Evolutionary conservation across 2,797 vertebrate species (phyloP).

Genomic region (Microctenopoma steveboyesi): DNA sequence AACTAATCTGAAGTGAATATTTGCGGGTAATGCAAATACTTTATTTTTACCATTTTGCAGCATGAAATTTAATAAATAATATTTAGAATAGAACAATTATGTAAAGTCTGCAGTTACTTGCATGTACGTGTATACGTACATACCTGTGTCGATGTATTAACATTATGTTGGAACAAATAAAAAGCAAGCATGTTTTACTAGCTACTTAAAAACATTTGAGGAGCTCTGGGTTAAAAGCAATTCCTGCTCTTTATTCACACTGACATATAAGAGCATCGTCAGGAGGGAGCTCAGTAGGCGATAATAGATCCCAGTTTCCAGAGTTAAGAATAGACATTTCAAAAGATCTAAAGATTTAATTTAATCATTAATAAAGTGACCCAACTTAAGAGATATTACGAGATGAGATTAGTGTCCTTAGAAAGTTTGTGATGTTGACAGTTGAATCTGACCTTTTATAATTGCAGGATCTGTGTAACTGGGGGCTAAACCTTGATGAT

Average conservation of each 20-base stretch:
- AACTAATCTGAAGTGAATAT: too few relatives aligned
- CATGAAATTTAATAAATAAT: neutral
- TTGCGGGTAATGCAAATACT: too few relatives aligned
- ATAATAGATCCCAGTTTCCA: neutral
- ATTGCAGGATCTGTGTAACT: neutral
- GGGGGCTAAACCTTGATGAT: neutral
- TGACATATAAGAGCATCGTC: slow-evolving; percentile 23
- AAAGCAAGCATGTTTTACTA: neutral
- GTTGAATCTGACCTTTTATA: neutral
- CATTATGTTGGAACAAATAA: neutral
- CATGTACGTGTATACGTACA: too few relatives aligned
- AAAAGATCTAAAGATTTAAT: neutral
- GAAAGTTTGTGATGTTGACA: neutral
- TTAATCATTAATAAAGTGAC: neutral
- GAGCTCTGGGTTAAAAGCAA: neutral
- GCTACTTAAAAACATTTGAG: neutral
- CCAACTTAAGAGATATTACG: neutral
- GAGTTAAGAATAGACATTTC: neutral
- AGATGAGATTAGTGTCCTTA: neutral
- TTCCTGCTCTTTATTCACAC: neutral
- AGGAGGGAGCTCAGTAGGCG: neutral
- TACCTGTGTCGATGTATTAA: neutral
- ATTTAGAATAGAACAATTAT: neutral
- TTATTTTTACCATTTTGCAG: too few relatives aligned
- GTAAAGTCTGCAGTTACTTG: too few relatives aligned